Conservation (phyloP, 2,888 invertebrate species). For the Helleia helle region DNA sequence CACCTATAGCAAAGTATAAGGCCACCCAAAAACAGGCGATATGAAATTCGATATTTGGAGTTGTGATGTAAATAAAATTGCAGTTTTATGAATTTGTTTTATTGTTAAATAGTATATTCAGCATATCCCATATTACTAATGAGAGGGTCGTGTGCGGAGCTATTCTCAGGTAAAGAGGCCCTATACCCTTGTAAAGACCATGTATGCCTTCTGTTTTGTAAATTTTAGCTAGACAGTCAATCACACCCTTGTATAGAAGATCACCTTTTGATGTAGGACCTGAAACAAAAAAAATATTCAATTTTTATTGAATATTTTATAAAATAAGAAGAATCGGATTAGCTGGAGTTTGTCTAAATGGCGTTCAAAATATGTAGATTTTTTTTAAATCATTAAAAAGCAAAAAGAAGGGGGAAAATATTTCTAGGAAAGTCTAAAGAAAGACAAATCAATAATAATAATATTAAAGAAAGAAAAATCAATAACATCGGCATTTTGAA, state of each 20-base stretch:
- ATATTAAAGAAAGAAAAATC: no score
- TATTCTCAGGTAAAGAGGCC: constrained; percentile 82
- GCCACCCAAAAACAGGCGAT: no score
- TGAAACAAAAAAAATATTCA: constrained; percentile 28
- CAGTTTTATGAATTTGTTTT: constrained; percentile 29
- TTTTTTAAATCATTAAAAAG: no score
- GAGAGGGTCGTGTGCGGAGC: constrained; percentile 87
- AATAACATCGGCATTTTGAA: no score
- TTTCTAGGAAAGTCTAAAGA: no score
- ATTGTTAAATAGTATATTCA: constrained; percentile 48
- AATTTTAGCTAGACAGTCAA: constrained; percentile 86
- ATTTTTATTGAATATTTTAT: no score
- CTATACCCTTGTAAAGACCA: constrained; percentile 86
- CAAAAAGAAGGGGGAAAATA: no score
- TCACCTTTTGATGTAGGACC: constrained; percentile 77
- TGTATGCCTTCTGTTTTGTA: constrained; percentile 82
- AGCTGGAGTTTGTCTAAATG: no score
- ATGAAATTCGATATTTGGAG: no score
- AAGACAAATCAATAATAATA: no score
- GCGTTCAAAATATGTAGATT: no score
- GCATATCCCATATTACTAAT: constrained; percentile 83
- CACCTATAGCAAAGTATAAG: constrained; percentile 29
- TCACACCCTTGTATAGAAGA: constrained; percentile 79
- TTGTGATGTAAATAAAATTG: background rate
- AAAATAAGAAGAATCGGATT: no score